Evolutionary conservation across 2,113 vertebrate species (phyloP).

Genomic region (Empidonax alnorum): DNA sequence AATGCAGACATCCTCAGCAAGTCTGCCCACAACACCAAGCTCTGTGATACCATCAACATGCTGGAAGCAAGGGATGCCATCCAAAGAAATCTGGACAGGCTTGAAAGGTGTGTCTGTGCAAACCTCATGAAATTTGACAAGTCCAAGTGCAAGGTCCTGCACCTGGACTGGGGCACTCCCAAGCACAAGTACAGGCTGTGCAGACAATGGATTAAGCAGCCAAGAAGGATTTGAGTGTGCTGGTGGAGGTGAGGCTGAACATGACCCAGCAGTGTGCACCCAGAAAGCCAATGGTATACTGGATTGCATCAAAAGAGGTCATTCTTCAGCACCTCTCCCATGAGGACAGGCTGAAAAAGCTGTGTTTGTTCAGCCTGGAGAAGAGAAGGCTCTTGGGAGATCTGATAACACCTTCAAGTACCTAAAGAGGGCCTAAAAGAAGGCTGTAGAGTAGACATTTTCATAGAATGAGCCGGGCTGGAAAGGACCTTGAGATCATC

Average conservation of each 20-base stretch:
- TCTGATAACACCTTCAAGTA: background rate
- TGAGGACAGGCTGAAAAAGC: accelerated
- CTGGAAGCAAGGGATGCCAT: background rate
- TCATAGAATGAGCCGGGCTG: too few species aligned
- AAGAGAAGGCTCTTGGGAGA: background rate
- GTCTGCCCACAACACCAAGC: background rate
- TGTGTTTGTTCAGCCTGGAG: background rate
- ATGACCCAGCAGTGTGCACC: accelerated
- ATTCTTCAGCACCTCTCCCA: background rate
- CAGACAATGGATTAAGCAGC: background rate
- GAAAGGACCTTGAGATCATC: too few species aligned
- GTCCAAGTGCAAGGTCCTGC: background rate
- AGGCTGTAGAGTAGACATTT: background rate
- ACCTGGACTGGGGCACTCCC: background rate
- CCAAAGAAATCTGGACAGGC: background rate
- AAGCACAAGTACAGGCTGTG: background rate
- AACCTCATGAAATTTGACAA: background rate
- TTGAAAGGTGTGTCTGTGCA: accelerated
- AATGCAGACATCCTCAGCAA: background rate
- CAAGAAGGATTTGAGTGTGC: accelerated
- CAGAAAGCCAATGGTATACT: background rate
- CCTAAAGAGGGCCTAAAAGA: background rate
- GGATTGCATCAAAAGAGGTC: background rate
- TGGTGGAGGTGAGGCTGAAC: background rate
- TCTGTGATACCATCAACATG: accelerated